phyloP scores from a whole-genome alignment of 2,888 invertebrate species.

The Lasioglossum vierecki region DNA sequence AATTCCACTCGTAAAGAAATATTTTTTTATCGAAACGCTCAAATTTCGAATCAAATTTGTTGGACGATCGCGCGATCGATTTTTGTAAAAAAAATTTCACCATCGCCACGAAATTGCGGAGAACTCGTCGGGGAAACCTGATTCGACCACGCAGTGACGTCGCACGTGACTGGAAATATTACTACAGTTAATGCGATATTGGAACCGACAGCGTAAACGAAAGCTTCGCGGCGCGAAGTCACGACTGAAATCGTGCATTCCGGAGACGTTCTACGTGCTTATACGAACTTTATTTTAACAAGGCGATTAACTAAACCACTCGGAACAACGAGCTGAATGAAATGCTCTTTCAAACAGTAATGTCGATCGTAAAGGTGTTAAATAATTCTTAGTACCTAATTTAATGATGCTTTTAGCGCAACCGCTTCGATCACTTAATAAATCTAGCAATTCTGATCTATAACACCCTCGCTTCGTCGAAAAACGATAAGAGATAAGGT shows the following conservation, averaged over 20 bases:
- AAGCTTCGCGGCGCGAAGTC: not conserved
- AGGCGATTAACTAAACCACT: not conserved
- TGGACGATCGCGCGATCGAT: not conserved
- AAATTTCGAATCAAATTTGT: too few relatives aligned
- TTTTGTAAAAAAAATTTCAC: not conserved
- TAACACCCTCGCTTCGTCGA: too few relatives aligned
- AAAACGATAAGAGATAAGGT: too few relatives aligned
- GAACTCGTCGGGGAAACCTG: not conserved
- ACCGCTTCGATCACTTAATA: too few relatives aligned
- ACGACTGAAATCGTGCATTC: not conserved
- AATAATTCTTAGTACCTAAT: too few relatives aligned
- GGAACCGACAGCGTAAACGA: conserved; percentile 1
- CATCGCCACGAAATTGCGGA: not conserved
- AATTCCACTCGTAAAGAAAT: too few relatives aligned
- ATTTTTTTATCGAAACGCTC: too few relatives aligned
- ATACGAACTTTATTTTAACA: not conserved
- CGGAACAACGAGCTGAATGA: not conserved
- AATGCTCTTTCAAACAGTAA: not conserved
- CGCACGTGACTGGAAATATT: conserved; percentile 10
- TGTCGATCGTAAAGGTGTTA: too few relatives aligned
- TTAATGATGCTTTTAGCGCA: too few relatives aligned
- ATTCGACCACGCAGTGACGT: not conserved
- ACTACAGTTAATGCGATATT: not conserved
- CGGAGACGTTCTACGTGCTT: not conserved
- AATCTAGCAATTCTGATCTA: too few relatives aligned